These are phyloP conservation scores for Andrena chrysosceles DNA, from an alignment of 2,888 invertebrate species.

Conservation along the genomic window DNA sequence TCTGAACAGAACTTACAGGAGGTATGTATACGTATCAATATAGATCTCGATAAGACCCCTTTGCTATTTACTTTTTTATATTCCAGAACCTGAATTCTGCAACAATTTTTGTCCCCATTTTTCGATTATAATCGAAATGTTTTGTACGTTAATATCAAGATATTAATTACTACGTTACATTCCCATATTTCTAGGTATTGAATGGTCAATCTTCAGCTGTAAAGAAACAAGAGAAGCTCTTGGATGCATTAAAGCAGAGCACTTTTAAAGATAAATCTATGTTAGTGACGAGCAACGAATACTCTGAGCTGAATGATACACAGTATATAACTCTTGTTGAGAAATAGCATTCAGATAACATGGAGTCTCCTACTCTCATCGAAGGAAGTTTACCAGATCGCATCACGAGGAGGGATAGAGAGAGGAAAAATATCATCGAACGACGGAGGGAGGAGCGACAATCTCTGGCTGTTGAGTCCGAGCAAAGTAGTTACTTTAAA, in stretches of 20 bases:
- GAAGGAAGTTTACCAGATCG: constrained; percentile 85
- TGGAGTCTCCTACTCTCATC: constrained; percentile 77
- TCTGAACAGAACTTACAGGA: constrained; percentile 83
- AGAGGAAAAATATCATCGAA: constrained; percentile 88
- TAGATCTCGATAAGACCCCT: neutral
- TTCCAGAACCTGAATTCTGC: neutral
- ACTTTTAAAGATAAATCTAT: constrained; percentile 28
- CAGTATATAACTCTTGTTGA: neutral
- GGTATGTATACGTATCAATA: constrained; percentile 43
- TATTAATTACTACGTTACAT: neutral
- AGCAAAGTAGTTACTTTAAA: constrained; percentile 90
- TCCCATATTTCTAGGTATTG: constrained; percentile 23
- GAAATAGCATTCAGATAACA: constrained; percentile 72
- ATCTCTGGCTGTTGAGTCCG: constrained; percentile 87
- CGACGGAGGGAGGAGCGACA: constrained; percentile 89
- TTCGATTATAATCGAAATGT: neutral
- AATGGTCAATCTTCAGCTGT: neutral
- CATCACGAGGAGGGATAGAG: constrained; percentile 87
- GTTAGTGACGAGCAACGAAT: constrained; percentile 14
- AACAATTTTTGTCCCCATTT: neutral
- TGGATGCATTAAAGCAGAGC: neutral
- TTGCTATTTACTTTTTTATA: neutral
- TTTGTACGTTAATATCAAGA: neutral
- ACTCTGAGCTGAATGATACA: neutral
- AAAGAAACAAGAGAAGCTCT: constrained; percentile 20